Evolutionary conservation across 2,113 vertebrate genomes (phyloP).

Genomic region (Sebastes fasciatus): DNA sequence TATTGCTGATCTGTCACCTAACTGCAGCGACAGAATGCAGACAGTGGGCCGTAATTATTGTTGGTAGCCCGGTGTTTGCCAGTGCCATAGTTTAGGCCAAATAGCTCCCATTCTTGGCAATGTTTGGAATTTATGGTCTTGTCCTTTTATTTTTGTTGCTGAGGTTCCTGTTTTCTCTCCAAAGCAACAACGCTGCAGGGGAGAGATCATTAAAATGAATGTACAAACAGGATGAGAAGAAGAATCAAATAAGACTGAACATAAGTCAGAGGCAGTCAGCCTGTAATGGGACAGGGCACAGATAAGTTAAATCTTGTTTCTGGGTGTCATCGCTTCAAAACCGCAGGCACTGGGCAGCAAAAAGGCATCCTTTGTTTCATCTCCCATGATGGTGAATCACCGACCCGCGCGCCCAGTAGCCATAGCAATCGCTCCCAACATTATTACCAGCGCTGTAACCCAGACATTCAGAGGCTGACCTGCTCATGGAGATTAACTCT

Average conservation of each 20-base stretch:
- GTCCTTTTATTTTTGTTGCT: constrained; percentile 48
- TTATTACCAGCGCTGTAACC: constrained; percentile 21
- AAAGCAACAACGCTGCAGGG: constrained; percentile 31
- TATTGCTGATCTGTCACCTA: constrained; percentile 79
- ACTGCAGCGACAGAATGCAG: constrained; percentile 73
- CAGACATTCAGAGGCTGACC: constrained; percentile 19
- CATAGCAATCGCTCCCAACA: constrained; percentile 65
- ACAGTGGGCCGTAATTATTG: constrained; percentile 74
- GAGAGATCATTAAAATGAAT: constrained; percentile 35
- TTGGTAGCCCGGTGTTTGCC: constrained; percentile 53
- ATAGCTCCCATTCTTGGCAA: constrained; percentile 66
- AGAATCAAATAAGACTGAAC: constrained; percentile 45
- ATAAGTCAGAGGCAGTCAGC: constrained; percentile 44
- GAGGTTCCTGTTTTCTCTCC: constrained; percentile 36
- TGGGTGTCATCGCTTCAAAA: constrained; percentile 51
- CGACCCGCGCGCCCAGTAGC: constrained; percentile 46
- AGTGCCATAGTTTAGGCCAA: constrained; percentile 64
- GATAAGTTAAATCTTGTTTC: constrained; percentile 54
- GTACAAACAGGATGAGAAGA: background rate
- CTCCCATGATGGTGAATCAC: constrained; percentile 76
- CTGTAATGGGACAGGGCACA: constrained; percentile 17
- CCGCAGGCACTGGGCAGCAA: constrained; percentile 47
- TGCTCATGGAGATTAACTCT: constrained; percentile 21
- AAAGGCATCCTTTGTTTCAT: constrained; percentile 73
- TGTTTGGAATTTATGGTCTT: constrained; percentile 53